Evolutionary conservation across 2,113 vertebrate genomes (phyloP).

Genomic region (Morone saxatilis): DNA sequence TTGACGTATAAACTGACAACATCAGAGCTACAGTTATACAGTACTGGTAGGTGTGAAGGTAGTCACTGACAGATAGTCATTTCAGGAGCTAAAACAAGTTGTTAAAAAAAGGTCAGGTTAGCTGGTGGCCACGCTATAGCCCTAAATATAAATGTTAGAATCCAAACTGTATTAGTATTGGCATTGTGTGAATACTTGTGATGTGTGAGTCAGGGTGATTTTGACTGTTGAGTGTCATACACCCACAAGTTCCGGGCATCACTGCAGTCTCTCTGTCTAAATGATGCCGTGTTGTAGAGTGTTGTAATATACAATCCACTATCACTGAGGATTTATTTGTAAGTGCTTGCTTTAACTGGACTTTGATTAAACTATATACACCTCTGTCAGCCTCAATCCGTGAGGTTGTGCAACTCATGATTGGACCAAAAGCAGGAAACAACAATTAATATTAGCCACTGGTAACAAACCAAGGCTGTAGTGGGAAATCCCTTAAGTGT

Average conservation of each 20-base stretch:
- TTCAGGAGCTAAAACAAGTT: constrained; percentile 17
- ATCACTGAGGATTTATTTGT: not conserved
- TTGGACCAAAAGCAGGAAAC: not conserved
- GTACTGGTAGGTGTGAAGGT: not conserved
- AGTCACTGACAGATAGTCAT: not conserved
- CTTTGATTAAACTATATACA: not conserved
- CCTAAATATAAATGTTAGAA: constrained; percentile 57
- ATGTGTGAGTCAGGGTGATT: constrained; percentile 69
- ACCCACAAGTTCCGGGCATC: constrained; percentile 56
- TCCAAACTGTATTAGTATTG: constrained; percentile 47
- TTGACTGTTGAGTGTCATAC: constrained; percentile 63
- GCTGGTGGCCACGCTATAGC: not conserved
- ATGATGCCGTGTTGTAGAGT: constrained; percentile 43
- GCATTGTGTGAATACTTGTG: constrained; percentile 53
- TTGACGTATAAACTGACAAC: not conserved
- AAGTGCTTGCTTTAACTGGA: not conserved
- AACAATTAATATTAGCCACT: too few relatives aligned
- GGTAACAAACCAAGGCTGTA: too few relatives aligned
- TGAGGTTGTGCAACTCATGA: not conserved
- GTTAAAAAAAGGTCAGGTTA: not conserved
- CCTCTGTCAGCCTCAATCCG: not conserved
- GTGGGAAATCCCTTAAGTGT: too few relatives aligned
- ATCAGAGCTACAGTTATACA: not conserved
- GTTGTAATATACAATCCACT: not conserved
- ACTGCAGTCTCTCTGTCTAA: constrained; percentile 36